Percentiles rank a stretch among this genome's conserved stretches.
Conservation (phyloP, 2,797 vertebrate species). For the Diplodus puntazzo region DNA sequence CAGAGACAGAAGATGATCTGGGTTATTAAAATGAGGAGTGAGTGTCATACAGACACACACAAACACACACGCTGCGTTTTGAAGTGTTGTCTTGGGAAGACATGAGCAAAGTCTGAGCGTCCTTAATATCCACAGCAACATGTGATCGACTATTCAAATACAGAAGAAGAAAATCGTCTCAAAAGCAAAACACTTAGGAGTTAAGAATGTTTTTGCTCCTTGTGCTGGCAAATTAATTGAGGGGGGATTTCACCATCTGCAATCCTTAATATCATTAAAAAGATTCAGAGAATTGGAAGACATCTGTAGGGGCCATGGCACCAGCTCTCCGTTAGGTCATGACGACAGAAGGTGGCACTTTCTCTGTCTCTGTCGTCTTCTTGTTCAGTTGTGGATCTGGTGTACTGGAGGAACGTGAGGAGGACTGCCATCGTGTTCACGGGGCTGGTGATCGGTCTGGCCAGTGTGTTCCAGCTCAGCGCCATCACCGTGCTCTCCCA, state of each 20-base stretch:
- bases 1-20: slow-evolving; percentile 2
- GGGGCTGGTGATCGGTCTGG: slow-evolving; percentile 87
- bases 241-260: too few relatives aligned
- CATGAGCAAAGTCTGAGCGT: slow-evolving; percentile 2
- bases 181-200: not conserved
- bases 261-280: too few relatives aligned
- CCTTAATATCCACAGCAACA: not conserved
- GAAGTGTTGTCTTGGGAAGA: slow-evolving; percentile 14
- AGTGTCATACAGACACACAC: not conserved
- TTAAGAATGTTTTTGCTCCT: too few relatives aligned
- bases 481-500: slow-evolving; percentile 89
- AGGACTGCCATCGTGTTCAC: slow-evolving; percentile 88
- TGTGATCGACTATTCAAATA: not conserved
- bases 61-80: not conserved
- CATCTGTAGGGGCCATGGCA: too few relatives aligned
- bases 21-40: not conserved
- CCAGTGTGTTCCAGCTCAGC: slow-evolving; percentile 92
- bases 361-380: slow-evolving; percentile 5
- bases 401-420: slow-evolving; percentile 89
- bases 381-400: slow-evolving; percentile 86
- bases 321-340: too few relatives aligned
- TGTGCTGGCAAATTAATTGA: not conserved
- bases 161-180: too few relatives aligned
- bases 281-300: too few relatives aligned
- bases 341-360: not conserved